Base-by-base conservation (phyloP, 2,797 vertebrate genomes). In the Sorex maritimensis region DNA sequence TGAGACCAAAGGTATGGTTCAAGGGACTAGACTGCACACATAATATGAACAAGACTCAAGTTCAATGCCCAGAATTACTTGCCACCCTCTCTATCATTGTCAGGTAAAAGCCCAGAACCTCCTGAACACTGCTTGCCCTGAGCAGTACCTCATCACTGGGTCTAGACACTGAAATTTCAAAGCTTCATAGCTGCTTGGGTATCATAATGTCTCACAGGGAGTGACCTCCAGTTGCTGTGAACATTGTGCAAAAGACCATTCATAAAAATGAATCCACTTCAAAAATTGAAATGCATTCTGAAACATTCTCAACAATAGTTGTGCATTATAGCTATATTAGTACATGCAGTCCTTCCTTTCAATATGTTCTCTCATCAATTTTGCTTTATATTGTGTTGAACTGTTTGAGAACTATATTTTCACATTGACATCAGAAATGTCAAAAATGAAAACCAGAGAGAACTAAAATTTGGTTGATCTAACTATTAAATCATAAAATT, bases 251-350 rank as follows among this genome's bases (percentile, higher is more conserved):
- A 19, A 28, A 75, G 92, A 88, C 55, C 6, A 58, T 82, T 81
- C 55, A 0, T 2, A 88, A 52, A 95, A 90, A 24, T 52, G 69
- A 7, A 84, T 65, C 19, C 8, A 67, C 26, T 26, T 11, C 44
- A 34, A 68, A 49, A 63, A 55, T 52, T 86, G n/a, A 92, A 94
- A 67, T 41, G 49, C 7, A 44, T 63, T 69, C 86, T 93, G 26
- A 9, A 58, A 1, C 13, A 24, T n/a, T 55, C 26, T 30, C 12
- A 49, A 44, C 23, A 49, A 4, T 5, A 79, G 38, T n/a, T 69
- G 75, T 30, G 67, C 71, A 93, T 84, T 55, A 88, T 4, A 3
- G 78, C 23, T 93, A 63, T 81, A 94, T 23, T n/a, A 75, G 26
- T 10, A 4, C 3, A 63, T 38, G 69, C 79, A 77, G 3, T 17